Conservation (phyloP, 1,140 invertebrate genomes). For the Orchesella cincta region DNA sequence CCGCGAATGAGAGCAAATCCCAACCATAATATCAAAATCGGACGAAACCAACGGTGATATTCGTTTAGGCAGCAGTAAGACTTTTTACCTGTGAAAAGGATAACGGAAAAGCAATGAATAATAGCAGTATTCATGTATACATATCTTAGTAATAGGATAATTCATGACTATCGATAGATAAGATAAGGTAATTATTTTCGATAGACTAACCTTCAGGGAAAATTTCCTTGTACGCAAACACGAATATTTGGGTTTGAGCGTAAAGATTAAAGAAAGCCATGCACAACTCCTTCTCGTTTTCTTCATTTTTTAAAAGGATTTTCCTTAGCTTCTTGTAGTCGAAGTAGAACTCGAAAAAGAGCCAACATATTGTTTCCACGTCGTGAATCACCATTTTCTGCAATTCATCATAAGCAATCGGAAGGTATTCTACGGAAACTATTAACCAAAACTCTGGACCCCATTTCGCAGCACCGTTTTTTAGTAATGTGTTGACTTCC, state of each 20-base stretch:
- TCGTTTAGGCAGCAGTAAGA: background rate
- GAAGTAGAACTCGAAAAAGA: conserved; percentile 25
- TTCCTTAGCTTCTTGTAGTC: conserved; percentile 36
- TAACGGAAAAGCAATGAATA: background rate
- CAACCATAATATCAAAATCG: conserved; percentile 45
- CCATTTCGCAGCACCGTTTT: conserved; percentile 37
- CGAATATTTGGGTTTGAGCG: conserved; percentile 43
- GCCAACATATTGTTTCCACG: conserved; percentile 38
- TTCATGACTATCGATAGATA: too few species aligned
- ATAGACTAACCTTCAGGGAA: conserved; percentile 14
- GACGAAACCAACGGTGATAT: conserved; percentile 45
- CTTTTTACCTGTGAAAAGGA: background rate
- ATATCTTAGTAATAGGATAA: too few species aligned
- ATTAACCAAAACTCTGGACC: conserved; percentile 40
- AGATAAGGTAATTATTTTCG: background rate
- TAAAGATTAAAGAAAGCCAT: conserved; percentile 43
- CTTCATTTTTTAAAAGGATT: conserved; percentile 24
- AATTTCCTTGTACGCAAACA: conserved; percentile 31
- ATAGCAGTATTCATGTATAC: background rate
- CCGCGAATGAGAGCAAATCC: conserved; percentile 45
- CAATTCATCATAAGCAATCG: conserved; percentile 45
- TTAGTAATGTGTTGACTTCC: conserved; percentile 37
- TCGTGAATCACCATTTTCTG: conserved; percentile 49
- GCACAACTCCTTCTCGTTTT: conserved; percentile 28
- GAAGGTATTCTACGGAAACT: conserved; percentile 34